Evolutionary conservation across 2,113 vertebrate genomes (phyloP), one percentile per base, ranked within the genome.

Genomic region (Sylvietta virens): DNA sequence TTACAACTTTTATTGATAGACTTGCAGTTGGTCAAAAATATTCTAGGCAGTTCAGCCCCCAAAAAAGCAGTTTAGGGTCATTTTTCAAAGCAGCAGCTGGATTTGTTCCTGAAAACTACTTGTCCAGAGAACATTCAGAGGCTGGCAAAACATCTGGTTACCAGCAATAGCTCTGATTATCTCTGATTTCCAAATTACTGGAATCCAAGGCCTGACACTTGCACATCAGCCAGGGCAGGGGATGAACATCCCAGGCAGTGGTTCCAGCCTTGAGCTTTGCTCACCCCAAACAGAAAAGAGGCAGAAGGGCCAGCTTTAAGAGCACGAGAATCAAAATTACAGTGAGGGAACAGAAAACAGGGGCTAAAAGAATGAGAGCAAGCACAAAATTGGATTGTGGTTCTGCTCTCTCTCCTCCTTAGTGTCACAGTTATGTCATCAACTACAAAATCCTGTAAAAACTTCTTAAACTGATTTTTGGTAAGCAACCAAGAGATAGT

Each of bases 321-420:
- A 84, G 64, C 65, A 37, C 3, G 2, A 92, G 47, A 92, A 91
- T 21, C 39, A 71, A 74, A 89, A 44, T 33, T 7, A 83, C 14
- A 78, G 23, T 0, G 0, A 78, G 27, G 5, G 10, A 61, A 70
- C 6, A 86, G 8, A 19, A 84, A 50, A 67, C 0, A 0, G 11
- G 35, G 24, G 23, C 47, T 66, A 39, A 78, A 81, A 14, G 5
- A 78, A 27, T 1, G 1, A 78, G 9, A 66, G 5, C 0, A 0
- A 65, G 28, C 37, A 73, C 31, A 42, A 14, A 56, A 76, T 18
- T 11, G 37, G 18, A 35, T 26, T 19, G 7, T 50, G 37, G 13
- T 31, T 88, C 77, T 84, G 53, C 10, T 35, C 35, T 51, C 23
- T 35, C 21, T 27, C 30, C 37, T 37, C 44, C 4, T 74, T 37